Evolutionary conservation across 2,797 vertebrate genomes (phyloP).

Genomic region (Mareca strepera): DNA sequence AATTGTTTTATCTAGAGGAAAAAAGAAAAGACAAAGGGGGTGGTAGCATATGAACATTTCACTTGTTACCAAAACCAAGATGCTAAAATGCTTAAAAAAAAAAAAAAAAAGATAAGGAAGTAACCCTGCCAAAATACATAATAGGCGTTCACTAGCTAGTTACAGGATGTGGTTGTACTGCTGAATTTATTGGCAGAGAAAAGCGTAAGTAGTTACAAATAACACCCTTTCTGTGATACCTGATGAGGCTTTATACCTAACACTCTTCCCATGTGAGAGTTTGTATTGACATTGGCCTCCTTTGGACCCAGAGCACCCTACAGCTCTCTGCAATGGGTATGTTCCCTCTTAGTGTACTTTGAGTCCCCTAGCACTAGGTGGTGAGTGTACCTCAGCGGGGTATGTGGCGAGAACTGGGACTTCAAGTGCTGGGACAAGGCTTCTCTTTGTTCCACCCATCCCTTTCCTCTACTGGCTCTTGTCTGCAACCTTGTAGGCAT

Average conservation of each 20-base stretch:
- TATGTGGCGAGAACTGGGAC: neutral
- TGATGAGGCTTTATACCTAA: neutral
- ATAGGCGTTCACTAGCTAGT: neutral
- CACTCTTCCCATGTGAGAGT: neutral
- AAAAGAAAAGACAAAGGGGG: neutral
- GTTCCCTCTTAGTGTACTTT: neutral
- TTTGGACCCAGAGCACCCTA: neutral
- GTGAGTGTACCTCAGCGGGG: neutral
- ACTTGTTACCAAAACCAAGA: neutral
- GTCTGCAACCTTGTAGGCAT: neutral
- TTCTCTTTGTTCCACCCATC: neutral
- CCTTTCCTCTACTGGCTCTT: neutral
- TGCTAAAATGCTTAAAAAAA: neutral
- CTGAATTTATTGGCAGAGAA: constrained; percentile 2
- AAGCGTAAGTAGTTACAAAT: constrained; percentile 6
- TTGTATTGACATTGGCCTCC: neutral
- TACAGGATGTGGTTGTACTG: constrained; percentile 44
- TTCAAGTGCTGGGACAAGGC: neutral
- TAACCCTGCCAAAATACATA: constrained; percentile 33
- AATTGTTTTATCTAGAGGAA: constrained; percentile 23
- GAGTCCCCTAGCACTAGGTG: neutral
- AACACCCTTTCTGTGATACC: constrained; percentile 1
- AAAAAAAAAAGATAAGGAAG: constrained; percentile 33
- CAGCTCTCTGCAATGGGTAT: neutral
- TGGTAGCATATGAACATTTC: neutral